Evolutionary conservation across 2,113 vertebrate species (phyloP), one percentile per base, ranked within the genome.

Genomic region (Pavo muticus): DNA sequence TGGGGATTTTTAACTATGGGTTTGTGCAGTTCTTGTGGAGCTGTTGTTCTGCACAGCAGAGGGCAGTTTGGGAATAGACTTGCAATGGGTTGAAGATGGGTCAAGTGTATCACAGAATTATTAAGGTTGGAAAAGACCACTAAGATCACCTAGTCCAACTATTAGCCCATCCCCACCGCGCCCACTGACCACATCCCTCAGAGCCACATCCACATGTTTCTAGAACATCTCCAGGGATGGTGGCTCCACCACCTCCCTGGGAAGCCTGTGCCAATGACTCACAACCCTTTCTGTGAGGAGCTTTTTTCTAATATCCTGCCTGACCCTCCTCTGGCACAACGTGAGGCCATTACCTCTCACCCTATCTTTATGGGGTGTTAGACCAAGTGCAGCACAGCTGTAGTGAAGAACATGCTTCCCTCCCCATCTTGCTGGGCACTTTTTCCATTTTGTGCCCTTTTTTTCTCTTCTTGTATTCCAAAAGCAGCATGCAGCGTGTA

Each of bases 391-490:
- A 24, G 10, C 45, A 20, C 1, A 0, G 8, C 72, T 25, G 11
- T 17, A 9, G 24, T 0, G 0, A 24, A 15, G 24, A 50, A 20
- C 0, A 1, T 1, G 1, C 7, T 13, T 64, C 16, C 10, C 42
- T 37, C 4, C 7, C 5, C 0, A 10, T 63, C 40, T 89, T 5
- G 2, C 5, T 20, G 4, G 3, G 18, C 14, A 0, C 57, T 37
- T 74, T 74, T 75, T 37, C 6, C 4, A 5, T 76, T 85, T 65
- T 32, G 64, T 4, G 2, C 47, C 40, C 24, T 30, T 5, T 60
- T 52, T 80, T 45, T 40, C 45, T 52, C 71, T 61, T 56, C 30
- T 44, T 25, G 60, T 9, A 17, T 23, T 16, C 2, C 2, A 0
- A 60, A 67, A 90, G 29, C 39, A 21, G 37, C 3, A 8, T 61